These are phyloP conservation scores for Corythornis leucogaster DNA, from an alignment of 2,797 vertebrate genomes.

Conservation along the genomic window DNA sequence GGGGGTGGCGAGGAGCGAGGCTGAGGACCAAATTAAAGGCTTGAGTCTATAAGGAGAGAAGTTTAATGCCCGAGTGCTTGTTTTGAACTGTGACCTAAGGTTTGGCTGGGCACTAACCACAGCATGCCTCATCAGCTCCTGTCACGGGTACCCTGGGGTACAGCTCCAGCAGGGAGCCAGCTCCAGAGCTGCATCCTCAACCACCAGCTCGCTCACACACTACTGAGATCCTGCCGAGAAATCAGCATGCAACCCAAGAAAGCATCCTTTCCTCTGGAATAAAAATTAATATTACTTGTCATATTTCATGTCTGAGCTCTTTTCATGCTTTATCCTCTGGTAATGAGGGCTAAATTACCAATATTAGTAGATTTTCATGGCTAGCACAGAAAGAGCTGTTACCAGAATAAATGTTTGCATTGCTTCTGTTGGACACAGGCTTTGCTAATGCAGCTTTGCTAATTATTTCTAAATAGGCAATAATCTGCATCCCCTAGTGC, in stretches of 20 bases:
- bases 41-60: constrained; percentile 49
- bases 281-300: constrained; percentile 93
- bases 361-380: constrained; percentile 92
- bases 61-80: constrained; percentile 75
- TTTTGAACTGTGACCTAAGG: constrained; percentile 80
- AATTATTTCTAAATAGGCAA: constrained; percentile 93
- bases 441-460: constrained; percentile 90
- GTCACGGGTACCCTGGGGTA: constrained; percentile 77
- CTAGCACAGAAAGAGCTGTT: constrained; percentile 91
- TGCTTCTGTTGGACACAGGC: constrained; percentile 89
- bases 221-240: constrained; percentile 85
- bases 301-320: constrained; percentile 92
- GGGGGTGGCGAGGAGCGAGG: constrained; percentile 4
- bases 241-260: constrained; percentile 89
- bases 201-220: constrained; percentile 76
- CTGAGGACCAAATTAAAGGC: constrained; percentile 40
- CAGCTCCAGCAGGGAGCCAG: constrained; percentile 78
- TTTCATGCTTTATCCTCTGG: constrained; percentile 91
- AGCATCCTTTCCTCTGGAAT: constrained; percentile 88
- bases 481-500: constrained; percentile 88
- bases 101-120: constrained; percentile 83
- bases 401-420: constrained; percentile 91
- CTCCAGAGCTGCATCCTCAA: constrained; percentile 74
- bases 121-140: constrained; percentile 83
- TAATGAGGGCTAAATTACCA: constrained; percentile 92